Evolutionary conservation across 2,888 invertebrate genomes (phyloP).

Genomic region (Suillia variegata): DNA sequence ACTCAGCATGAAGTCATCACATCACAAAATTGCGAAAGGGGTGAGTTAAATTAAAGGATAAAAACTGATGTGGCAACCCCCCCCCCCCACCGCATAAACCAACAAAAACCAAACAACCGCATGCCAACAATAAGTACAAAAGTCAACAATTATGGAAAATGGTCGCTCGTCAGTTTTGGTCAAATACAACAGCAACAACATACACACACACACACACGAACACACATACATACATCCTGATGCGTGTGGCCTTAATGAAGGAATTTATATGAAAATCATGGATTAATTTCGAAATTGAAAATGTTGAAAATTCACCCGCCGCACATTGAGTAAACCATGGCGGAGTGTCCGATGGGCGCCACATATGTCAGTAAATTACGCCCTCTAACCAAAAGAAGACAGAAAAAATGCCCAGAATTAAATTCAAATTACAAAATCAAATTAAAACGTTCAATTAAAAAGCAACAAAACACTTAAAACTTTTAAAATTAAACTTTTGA

Average conservation of each 20-base stretch:
- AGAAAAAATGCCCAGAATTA: background rate
- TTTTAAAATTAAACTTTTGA: conserved; percentile 19
- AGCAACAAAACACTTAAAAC: conserved; percentile 11
- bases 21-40: too few species aligned
- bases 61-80: too few species aligned
- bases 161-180: too few species aligned
- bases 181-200: conserved; percentile 4
- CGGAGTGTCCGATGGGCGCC: background rate
- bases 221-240: background rate
- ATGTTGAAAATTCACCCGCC: background rate
- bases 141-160: too few species aligned
- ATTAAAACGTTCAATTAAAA: conserved; percentile 11
- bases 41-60: too few species aligned
- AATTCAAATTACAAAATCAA: conserved; percentile 5
- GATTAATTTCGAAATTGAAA: conserved; percentile 41
- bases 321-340: background rate
- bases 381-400: background rate
- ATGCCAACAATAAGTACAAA: too few species aligned
- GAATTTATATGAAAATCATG: conserved; percentile 44
- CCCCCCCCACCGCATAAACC: too few species aligned
- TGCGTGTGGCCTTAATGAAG: conserved; percentile 35
- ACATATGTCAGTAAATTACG: background rate
- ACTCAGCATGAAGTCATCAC: too few species aligned
- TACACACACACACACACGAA: background rate
- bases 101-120: too few species aligned